Percentiles rank a stretch among this genome's conserved stretches.
These are phyloP conservation scores for Medauroidea extradentata DNA, from an alignment of 1,140 invertebrate genomes.

Conservation along the genomic window DNA sequence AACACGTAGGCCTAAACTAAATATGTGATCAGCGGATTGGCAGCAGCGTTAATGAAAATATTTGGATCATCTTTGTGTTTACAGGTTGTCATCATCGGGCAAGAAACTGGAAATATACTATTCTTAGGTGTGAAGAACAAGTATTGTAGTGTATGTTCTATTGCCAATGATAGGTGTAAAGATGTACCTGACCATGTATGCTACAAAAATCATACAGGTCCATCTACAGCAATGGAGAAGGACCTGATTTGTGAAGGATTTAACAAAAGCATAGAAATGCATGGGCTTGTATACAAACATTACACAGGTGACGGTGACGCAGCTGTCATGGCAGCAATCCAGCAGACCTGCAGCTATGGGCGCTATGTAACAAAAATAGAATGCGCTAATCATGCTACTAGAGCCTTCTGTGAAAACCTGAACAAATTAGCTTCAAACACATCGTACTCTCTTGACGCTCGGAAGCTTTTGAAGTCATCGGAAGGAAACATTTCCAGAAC, in stretches of 20 bases:
- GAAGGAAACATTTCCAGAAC: not conserved
- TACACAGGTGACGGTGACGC: constrained; percentile 7
- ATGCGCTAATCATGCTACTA: constrained; percentile 10
- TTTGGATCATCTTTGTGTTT: not conserved
- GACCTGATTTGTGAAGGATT: constrained; percentile 10
- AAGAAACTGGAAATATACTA: constrained; percentile 8
- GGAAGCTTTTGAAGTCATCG: not conserved
- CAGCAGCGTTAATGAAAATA: too few relatives aligned
- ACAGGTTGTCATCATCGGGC: constrained; percentile 14
- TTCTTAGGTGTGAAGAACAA: constrained; percentile 11
- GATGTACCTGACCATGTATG: not conserved
- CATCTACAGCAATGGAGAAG: constrained; percentile 12
- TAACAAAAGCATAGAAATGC: constrained; percentile 3
- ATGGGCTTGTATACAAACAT: not conserved
- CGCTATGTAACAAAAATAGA: constrained; percentile 10
- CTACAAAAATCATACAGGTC: constrained; percentile 11
- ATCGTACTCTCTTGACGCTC: not conserved
- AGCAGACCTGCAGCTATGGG: constrained; percentile 5
- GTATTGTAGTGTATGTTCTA: constrained; percentile 14
- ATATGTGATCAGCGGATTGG: too few relatives aligned
- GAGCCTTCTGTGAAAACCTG: constrained; percentile 1
- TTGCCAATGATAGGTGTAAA: not conserved
- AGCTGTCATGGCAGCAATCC: constrained; percentile 7
- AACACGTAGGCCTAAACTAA: too few relatives aligned
- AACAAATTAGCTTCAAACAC: not conserved